These are phyloP conservation scores for Drosophila repleta DNA, from an alignment of 1,140 invertebrate genomes.

Conservation along the genomic window DNA sequence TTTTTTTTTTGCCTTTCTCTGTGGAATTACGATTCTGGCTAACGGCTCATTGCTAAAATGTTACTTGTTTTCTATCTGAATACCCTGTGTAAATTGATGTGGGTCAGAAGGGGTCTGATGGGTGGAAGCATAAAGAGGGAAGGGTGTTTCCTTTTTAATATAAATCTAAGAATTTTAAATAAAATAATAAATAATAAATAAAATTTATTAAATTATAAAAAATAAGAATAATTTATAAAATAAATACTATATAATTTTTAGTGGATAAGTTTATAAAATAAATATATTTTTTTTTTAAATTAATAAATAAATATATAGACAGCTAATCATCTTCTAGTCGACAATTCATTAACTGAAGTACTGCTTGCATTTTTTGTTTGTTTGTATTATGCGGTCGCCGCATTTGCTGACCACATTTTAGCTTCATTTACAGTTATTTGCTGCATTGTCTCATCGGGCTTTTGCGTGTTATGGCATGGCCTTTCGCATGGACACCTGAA, in stretches of 20 bases:
- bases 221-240: too few species aligned
- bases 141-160: too few species aligned
- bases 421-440: slow-evolving; percentile 78
- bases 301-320: too few species aligned
- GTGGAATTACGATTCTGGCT: neutral
- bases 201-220: too few species aligned
- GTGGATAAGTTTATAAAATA: too few species aligned
- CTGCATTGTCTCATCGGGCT: slow-evolving; percentile 28
- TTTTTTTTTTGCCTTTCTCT: neutral
- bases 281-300: too few species aligned
- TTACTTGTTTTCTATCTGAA: neutral
- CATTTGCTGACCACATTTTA: slow-evolving; percentile 68
- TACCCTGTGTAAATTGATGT: neutral
- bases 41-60: slow-evolving; percentile 32
- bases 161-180: too few species aligned
- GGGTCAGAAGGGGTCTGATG: neutral
- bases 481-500: slow-evolving; percentile 10
- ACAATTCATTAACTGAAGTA: neutral
- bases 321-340: too few species aligned
- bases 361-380: slow-evolving; percentile 14
- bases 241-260: too few species aligned
- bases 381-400: slow-evolving; percentile 33
- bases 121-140: too few species aligned
- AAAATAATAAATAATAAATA: too few species aligned
- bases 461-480: slow-evolving; percentile 2